These are phyloP conservation scores for Philaethria dido DNA, from an alignment of 2,888 invertebrate species.

Conservation along the genomic window DNA sequence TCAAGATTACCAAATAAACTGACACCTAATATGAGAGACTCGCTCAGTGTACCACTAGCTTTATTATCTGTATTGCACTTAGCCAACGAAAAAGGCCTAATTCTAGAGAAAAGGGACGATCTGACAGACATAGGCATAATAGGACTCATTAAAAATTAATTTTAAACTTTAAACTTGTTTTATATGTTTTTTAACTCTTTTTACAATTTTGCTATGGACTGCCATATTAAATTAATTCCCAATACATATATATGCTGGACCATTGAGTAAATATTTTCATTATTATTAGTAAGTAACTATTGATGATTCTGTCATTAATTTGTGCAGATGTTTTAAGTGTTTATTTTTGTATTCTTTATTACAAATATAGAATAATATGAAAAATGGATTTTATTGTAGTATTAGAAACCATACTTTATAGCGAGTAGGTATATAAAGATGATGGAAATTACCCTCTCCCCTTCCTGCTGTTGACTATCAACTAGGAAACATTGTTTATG, in stretches of 20 bases:
- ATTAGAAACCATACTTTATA: too few species aligned
- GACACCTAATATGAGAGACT: conserved; percentile 85
- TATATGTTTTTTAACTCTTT: background rate
- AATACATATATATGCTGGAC: conserved; percentile 26
- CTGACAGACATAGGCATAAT: conserved; percentile 80
- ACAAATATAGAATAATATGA: conserved; percentile 36
- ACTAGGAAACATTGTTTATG: too few species aligned
- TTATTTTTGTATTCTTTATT: conserved; percentile 44
- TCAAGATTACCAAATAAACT: conserved; percentile 82
- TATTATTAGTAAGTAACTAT: conserved; percentile 41
- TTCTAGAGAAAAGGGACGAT: conserved; percentile 78
- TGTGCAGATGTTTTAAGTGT: conserved; percentile 46
- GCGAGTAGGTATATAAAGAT: too few species aligned
- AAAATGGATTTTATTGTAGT: conserved; percentile 31
- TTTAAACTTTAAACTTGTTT: conserved; percentile 19
- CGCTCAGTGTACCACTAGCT: conserved; percentile 90
- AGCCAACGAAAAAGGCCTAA: conserved; percentile 90
- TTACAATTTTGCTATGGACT: conserved; percentile 17
- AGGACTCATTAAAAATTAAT: conserved; percentile 59
- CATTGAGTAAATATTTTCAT: conserved; percentile 39
- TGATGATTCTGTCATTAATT: conserved; percentile 35
- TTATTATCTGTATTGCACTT: conserved; percentile 92
- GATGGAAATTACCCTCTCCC: too few species aligned
- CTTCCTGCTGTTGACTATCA: too few species aligned
- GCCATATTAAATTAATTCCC: conserved; percentile 34